These are phyloP conservation scores for Mongoloraphidia duomilia DNA, from an alignment of 2,888 invertebrate species.

Conservation along the genomic window DNA sequence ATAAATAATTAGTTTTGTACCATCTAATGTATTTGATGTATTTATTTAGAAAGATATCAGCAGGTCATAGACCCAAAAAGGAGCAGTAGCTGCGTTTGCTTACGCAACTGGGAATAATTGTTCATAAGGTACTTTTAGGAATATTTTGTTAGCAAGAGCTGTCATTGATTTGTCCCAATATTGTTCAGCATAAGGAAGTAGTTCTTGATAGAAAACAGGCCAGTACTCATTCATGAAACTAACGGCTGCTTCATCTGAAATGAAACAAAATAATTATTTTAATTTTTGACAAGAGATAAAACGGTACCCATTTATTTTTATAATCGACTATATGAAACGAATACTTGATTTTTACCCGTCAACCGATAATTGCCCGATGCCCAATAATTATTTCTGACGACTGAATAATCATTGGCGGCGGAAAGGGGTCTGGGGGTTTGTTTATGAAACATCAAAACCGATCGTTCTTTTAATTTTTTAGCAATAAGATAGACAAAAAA, in stretches of 20 bases:
- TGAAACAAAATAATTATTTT: neutral
- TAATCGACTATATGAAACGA: neutral
- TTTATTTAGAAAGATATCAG: too few species aligned
- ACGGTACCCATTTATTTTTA: neutral
- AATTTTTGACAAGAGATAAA: neutral
- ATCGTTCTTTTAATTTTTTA: neutral
- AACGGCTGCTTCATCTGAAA: slow-evolving; percentile 39
- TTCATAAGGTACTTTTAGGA: slow-evolving; percentile 38
- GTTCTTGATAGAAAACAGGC: slow-evolving; percentile 39
- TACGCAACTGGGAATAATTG: slow-evolving; percentile 22
- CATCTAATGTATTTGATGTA: too few species aligned
- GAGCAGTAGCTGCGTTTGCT: too few species aligned
- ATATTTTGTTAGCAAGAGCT: slow-evolving; percentile 37
- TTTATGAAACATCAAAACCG: neutral
- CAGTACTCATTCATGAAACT: slow-evolving; percentile 44
- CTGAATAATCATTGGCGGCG: too few species aligned
- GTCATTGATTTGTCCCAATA: slow-evolving; percentile 39
- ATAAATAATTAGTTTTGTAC: too few species aligned
- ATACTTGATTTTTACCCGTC: too few species aligned
- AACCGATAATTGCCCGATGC: too few species aligned
- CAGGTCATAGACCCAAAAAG: too few species aligned
- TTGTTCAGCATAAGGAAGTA: slow-evolving; percentile 38
- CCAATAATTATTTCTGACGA: too few species aligned
- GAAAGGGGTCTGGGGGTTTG: too few species aligned
- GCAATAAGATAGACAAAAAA: neutral